Evolutionary conservation across 2,888 invertebrate species (phyloP).

Genomic region (Synanthedon andrenaeformis): DNA sequence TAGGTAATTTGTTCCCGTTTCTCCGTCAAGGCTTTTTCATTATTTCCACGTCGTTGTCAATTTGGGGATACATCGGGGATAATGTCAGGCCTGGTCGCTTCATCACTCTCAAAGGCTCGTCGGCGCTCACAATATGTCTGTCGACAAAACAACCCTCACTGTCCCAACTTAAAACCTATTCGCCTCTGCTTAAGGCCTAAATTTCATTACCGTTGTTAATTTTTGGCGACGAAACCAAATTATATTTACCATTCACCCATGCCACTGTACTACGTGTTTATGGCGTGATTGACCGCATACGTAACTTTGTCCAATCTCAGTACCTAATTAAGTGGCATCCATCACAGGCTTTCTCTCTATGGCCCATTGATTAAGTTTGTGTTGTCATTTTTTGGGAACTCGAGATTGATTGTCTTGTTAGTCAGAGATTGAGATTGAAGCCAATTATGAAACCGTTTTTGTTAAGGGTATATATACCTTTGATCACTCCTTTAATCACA

Average conservation of each 20-base stretch:
- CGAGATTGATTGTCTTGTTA: conserved; percentile 31
- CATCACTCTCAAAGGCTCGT: conserved; percentile 35
- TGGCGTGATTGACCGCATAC: not conserved
- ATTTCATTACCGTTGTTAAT: conserved; percentile 7
- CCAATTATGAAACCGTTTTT: not conserved
- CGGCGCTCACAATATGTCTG: conserved; percentile 27
- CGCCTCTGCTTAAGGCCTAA: conserved; percentile 10
- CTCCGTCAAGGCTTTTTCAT: not conserved
- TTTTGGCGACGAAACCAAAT: not conserved
- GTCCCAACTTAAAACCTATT: not conserved
- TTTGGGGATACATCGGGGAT: not conserved
- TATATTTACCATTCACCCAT: not conserved
- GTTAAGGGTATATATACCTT: no score
- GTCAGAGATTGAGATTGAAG: conserved; percentile 1
- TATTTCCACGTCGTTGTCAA: not conserved
- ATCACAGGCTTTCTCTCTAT: conserved; percentile 25
- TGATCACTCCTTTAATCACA: no score
- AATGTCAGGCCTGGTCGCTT: conserved; percentile 19
- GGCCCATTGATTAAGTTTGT: conserved; percentile 45
- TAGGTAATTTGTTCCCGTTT: no score
- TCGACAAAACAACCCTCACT: conserved; percentile 6
- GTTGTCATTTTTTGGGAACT: conserved; percentile 33
- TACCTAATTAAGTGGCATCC: conserved; percentile 16
- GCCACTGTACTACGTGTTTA: not conserved
- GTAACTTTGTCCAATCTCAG: conserved; percentile 1